These are phyloP conservation scores for Anhinga anhinga DNA, from an alignment of 2,113 vertebrate species.

Conservation along the genomic window DNA sequence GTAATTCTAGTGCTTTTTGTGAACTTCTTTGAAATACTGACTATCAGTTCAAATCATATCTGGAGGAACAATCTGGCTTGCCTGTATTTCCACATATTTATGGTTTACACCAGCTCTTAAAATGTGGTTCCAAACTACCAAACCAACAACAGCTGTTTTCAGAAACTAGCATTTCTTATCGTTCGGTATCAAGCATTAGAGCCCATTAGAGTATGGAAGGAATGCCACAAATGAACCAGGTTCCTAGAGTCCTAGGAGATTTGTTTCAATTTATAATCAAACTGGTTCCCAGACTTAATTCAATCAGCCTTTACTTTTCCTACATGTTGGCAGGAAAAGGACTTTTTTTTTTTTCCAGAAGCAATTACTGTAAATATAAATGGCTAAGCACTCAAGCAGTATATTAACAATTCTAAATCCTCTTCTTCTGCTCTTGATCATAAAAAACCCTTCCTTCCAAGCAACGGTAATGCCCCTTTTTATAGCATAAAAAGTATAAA, in stretches of 20 bases:
- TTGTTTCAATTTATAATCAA: conserved; percentile 70
- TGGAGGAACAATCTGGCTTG: conserved; percentile 35
- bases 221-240: conserved; percentile 50
- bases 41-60: neutral
- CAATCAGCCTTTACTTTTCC: conserved; percentile 58
- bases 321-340: conserved; percentile 39
- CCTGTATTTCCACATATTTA: conserved; percentile 1
- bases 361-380: conserved; percentile 67
- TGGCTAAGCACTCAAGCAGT: conserved; percentile 50
- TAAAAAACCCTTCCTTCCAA: conserved; percentile 5
- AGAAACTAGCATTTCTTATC: conserved; percentile 49
- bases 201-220: conserved; percentile 42
- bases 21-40: neutral
- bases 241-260: conserved; percentile 53
- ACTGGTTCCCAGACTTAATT: conserved; percentile 64
- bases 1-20: neutral
- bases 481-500: neutral
- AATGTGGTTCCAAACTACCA: conserved; percentile 28
- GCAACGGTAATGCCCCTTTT: conserved; percentile 1
- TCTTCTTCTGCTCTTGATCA: conserved; percentile 49
- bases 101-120: conserved; percentile 39
- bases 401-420: conserved; percentile 55
- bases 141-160: conserved; percentile 64
- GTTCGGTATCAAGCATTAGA: conserved; percentile 12
- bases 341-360: neutral